phyloP scores from a whole-genome alignment of 2,797 vertebrate genomes.

The Gymnocypris eckloni region DNA sequence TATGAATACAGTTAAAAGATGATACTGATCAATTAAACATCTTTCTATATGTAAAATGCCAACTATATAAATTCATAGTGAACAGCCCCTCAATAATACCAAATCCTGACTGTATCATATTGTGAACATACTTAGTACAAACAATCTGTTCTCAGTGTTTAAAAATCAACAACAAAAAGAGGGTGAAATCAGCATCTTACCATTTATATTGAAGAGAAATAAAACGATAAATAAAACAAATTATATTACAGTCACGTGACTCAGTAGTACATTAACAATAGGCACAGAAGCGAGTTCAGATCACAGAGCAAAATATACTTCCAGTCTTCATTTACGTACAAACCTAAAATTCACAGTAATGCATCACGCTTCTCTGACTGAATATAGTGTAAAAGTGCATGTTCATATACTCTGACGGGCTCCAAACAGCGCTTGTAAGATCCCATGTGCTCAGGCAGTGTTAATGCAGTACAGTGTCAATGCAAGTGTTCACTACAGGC shows the following conservation, averaged over 20 bases:
- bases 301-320: constrained; percentile 56
- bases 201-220: constrained; percentile 58
- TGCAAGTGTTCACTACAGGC: constrained; percentile 23
- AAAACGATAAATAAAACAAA: constrained; percentile 71
- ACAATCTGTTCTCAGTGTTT: constrained; percentile 60
- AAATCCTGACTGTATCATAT: constrained; percentile 57
- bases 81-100: constrained; percentile 10
- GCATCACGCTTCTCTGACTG: constrained; percentile 53
- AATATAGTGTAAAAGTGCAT: constrained; percentile 64
- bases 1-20: not conserved
- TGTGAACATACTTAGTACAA: constrained; percentile 66
- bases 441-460: constrained; percentile 22
- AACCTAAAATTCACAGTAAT: constrained; percentile 59
- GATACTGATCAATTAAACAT: constrained; percentile 65
- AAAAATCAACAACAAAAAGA: constrained; percentile 57
- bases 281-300: constrained; percentile 64
- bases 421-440: constrained; percentile 9
- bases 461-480: constrained; percentile 27
- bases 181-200: constrained; percentile 68
- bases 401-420: constrained; percentile 47
- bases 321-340: constrained; percentile 57
- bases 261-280: constrained; percentile 78
- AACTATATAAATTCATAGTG: constrained; percentile 1
- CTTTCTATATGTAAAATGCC: constrained; percentile 15
- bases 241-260: constrained; percentile 67